These are phyloP conservation scores for Cyrtodaria siliqua DNA, from an alignment of 2,888 invertebrate genomes.

Conservation along the genomic window DNA sequence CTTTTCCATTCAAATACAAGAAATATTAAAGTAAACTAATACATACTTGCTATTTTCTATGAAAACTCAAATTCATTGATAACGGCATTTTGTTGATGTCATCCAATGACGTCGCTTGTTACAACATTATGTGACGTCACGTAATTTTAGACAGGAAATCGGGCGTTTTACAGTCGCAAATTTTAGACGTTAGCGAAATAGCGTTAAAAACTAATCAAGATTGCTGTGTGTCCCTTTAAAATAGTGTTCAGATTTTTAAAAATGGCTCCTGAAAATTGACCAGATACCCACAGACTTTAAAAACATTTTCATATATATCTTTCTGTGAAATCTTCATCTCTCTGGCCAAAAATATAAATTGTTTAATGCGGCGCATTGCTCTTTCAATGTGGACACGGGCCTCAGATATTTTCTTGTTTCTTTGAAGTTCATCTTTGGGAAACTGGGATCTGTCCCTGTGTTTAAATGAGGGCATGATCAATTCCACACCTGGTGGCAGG, in stretches of 20 bases:
- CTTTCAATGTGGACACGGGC: constrained; percentile 37
- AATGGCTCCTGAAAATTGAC: constrained; percentile 36
- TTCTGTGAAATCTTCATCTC: constrained; percentile 31
- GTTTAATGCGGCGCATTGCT: constrained; percentile 33
- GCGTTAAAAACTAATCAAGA: too few species aligned
- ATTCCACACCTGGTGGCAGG: constrained; percentile 24
- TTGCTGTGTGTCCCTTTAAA: too few species aligned
- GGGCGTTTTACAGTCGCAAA: too few species aligned
- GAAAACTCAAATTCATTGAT: too few species aligned
- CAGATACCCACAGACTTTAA: constrained; percentile 31
- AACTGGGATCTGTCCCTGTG: constrained; percentile 38
- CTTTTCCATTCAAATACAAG: too few species aligned
- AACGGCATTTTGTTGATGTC: too few species aligned
- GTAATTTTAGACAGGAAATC: too few species aligned
- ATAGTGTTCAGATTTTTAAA: constrained; percentile 16
- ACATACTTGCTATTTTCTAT: too few species aligned
- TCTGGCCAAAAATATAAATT: constrained; percentile 20
- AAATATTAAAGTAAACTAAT: too few species aligned
- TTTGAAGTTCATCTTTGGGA: constrained; percentile 14
- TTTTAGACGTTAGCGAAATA: too few species aligned
- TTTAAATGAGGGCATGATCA: constrained; percentile 38
- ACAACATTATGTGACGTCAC: too few species aligned
- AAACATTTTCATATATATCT: constrained; percentile 32
- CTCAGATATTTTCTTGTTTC: constrained; percentile 36
- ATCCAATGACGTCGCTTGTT: too few species aligned